These are phyloP conservation scores for Dermatemys mawii DNA, from an alignment of 2,113 vertebrate genomes.

Conservation along the genomic window DNA sequence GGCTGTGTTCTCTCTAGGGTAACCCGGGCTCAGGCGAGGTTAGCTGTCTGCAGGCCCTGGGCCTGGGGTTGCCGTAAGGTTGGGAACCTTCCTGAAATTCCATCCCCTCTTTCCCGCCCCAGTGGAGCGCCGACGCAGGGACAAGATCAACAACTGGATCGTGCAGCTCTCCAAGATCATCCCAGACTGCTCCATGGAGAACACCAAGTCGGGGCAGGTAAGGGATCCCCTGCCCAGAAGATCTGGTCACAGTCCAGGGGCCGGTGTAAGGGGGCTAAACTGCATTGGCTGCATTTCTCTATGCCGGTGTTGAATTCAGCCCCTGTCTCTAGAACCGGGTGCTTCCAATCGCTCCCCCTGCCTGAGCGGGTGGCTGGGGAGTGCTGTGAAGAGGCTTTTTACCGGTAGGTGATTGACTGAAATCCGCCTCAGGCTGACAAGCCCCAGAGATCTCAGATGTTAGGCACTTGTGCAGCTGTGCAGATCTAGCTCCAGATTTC, in stretches of 20 bases:
- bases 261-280: not conserved
- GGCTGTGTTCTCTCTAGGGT: not conserved
- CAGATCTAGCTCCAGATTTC: not conserved
- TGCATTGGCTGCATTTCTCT: not conserved
- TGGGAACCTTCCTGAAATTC: not conserved
- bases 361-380: not conserved
- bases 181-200: conserved; percentile 93
- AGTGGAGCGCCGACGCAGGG: conserved; percentile 92
- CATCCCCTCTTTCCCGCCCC: not conserved
- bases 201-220: conserved; percentile 94
- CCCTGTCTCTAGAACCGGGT: not conserved
- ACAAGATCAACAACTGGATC: conserved; percentile 98
- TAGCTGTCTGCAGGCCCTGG: not conserved
- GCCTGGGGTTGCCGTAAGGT: not conserved
- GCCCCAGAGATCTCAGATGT: not conserved
- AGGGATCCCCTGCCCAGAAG: not conserved
- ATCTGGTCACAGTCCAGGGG: not conserved
- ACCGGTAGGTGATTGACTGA: not conserved
- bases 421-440: not conserved
- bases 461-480: not conserved
- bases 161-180: conserved; percentile 96
- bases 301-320: not conserved
- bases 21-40: not conserved
- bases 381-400: not conserved
- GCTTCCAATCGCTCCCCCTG: not conserved